Conservation (phyloP, 2,888 invertebrate genomes). For the Lasioglossum calceatum region DNA sequence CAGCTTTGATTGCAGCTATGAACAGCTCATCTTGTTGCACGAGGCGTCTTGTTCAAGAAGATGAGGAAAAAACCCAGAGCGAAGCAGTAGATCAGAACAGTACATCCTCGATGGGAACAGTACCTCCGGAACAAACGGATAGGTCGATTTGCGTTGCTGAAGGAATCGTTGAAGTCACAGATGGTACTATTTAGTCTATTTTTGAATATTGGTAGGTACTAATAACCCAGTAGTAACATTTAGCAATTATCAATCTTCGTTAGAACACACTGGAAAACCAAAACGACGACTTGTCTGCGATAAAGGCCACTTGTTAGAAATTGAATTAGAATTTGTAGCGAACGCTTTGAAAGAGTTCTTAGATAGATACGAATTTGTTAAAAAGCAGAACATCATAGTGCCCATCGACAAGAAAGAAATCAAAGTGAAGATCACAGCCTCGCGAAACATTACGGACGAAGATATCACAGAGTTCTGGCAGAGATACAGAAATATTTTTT, state of each 20-base stretch:
- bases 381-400: slow-evolving; percentile 64
- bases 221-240: neutral
- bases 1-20: slow-evolving; percentile 58
- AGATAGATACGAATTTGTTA: slow-evolving; percentile 80
- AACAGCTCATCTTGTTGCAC: slow-evolving; percentile 48
- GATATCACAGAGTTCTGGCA: slow-evolving; percentile 89
- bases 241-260: neutral
- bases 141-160: slow-evolving; percentile 43
- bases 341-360: slow-evolving; percentile 89
- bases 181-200: slow-evolving; percentile 23
- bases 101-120: slow-evolving; percentile 17
- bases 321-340: slow-evolving; percentile 89
- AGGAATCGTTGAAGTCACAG: slow-evolving; percentile 50
- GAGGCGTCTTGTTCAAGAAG: neutral
- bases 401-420: slow-evolving; percentile 81
- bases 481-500: slow-evolving; percentile 87
- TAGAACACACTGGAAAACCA: slow-evolving; percentile 15
- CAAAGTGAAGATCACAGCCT: slow-evolving; percentile 84
- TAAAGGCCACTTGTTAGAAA: slow-evolving; percentile 87
- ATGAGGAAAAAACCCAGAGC: neutral
- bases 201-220: too few species aligned
- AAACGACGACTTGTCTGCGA: slow-evolving; percentile 71
- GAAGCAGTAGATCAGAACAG: neutral
- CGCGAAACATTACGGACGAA: slow-evolving; percentile 85
- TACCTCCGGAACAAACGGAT: slow-evolving; percentile 9